These are phyloP conservation scores for Drosophila lowei DNA, from an alignment of 1,140 invertebrate species.

Conservation along the genomic window DNA sequence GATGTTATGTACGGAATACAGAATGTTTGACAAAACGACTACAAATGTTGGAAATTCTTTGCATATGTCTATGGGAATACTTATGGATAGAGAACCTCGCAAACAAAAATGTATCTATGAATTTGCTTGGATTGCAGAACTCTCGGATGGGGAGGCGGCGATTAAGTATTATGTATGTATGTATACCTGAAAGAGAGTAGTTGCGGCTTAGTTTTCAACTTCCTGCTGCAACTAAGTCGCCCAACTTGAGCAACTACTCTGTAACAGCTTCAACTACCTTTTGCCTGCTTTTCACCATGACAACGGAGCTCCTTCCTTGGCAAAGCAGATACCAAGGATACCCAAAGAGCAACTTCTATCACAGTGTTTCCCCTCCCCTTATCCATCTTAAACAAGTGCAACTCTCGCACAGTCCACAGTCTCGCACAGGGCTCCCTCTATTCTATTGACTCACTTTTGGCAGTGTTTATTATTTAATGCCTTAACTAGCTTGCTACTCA, in stretches of 20 bases:
- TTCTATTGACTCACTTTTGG: conserved; percentile 45
- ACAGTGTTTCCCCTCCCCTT: background rate
- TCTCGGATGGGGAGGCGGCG: too few species aligned
- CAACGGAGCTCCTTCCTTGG: conserved; percentile 5
- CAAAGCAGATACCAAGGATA: conserved; percentile 11
- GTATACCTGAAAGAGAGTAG: too few species aligned
- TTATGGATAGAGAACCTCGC: background rate
- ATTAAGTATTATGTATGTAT: too few species aligned
- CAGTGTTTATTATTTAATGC: conserved; percentile 68
- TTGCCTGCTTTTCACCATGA: conserved; percentile 11
- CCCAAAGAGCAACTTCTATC: conserved; percentile 21
- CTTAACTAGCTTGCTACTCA: conserved; percentile 61
- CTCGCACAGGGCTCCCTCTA: conserved; percentile 1
- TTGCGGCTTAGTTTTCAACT: too few species aligned
- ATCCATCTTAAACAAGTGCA: background rate
- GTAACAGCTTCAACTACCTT: conserved; percentile 23
- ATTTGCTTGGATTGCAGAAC: background rate
- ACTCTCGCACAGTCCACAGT: conserved; percentile 4
- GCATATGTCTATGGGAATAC: conserved; percentile 29
- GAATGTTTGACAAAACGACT: conserved; percentile 42
- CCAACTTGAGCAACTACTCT: conserved; percentile 29
- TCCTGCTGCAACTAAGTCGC: background rate
- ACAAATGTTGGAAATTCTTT: conserved; percentile 35
- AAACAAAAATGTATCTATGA: too few species aligned
- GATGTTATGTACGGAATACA: conserved; percentile 17